Evolutionary conservation across 2,113 vertebrate species (phyloP), one percentile per base, ranked within the genome.

Genomic region (Sialia sialis): DNA sequence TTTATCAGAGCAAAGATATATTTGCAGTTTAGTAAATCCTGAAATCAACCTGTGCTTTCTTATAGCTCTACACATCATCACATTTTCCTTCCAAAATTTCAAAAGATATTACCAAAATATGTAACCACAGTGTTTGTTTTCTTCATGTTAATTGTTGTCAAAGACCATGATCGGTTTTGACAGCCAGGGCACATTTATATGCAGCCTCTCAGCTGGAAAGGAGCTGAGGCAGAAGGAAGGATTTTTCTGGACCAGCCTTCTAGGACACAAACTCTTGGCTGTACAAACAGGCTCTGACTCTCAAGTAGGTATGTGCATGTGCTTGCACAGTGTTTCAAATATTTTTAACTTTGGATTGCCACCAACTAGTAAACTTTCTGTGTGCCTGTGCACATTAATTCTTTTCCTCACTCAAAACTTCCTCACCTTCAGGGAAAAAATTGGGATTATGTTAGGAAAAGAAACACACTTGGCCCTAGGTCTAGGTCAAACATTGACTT

Each of bases 401-500:
- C 58, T 81, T 89, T 92, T 73, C 62, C 62, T 58, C 23, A 19
- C 19, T 48, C 46, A 81, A 84, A 93, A 89, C 72, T 93, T 93
- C 26, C 43, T 84, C 80, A 87, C 64, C 90, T 94, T 69, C 23
- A 41, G 69, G 32, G 51, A 56, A 80, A 68, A 68, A 89, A 87
- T n/a, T 46, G 43, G 30, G 60, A 91, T 72, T 75, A 60, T 41
- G 70, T 94, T 85, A 91, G 84, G 74, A 84, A 73, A 95, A 79
- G 90, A 95, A 96, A 95, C 92, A 95, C 63, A 83, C 82, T 89
- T 89, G 92, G 91, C 83, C 54, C 17, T 41, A 54, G 93, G 94
- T 92, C 79, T 90, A 89, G 96, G 96, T 95, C 94, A 96, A 73
- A 84, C 92, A 80, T 18, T 80, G 85, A 84, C 86, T 94, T 2